Percentiles rank a stretch among this genome's conserved stretches.
phyloP scores from a whole-genome alignment of 2,888 invertebrate genomes.

The Hirtodrosophila duncani region DNA sequence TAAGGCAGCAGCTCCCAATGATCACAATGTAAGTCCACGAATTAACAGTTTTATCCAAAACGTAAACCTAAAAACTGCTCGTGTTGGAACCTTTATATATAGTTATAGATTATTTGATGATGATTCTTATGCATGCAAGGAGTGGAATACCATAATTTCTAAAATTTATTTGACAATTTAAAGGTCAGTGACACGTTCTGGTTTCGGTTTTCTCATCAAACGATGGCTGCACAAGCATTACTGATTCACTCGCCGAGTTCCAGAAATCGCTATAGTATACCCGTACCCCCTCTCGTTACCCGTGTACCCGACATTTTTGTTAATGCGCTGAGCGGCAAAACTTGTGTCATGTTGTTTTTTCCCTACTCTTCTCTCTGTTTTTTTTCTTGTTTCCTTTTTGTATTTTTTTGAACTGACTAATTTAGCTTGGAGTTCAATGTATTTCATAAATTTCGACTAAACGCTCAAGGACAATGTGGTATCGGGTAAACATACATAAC shows the following conservation, averaged over 20 bases:
- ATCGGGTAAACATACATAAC: conserved; percentile 33
- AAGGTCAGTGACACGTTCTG: no score
- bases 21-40: no score
- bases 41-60: no score
- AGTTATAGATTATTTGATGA: no score
- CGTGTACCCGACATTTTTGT: conserved; percentile 46
- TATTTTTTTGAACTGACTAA: conserved; percentile 54
- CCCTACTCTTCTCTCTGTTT: conserved; percentile 18
- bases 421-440: conserved; percentile 69
- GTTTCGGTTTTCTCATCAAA: no score
- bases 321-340: conserved; percentile 60
- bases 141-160: no score
- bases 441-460: conserved; percentile 73
- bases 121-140: no score
- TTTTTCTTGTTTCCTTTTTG: conserved; percentile 3
- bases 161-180: no score
- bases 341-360: conserved; percentile 60
- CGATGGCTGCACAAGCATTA: no score
- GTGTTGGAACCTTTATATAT: no score
- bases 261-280: neutral
- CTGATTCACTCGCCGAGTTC: conserved; percentile 25
- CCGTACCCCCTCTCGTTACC: conserved; percentile 21
- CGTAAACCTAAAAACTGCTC: no score
- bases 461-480: conserved; percentile 70
- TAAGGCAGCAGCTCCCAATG: no score